phyloP scores from a whole-genome alignment of 1,140 invertebrate species.

The Adoxophyes honmai region DNA sequence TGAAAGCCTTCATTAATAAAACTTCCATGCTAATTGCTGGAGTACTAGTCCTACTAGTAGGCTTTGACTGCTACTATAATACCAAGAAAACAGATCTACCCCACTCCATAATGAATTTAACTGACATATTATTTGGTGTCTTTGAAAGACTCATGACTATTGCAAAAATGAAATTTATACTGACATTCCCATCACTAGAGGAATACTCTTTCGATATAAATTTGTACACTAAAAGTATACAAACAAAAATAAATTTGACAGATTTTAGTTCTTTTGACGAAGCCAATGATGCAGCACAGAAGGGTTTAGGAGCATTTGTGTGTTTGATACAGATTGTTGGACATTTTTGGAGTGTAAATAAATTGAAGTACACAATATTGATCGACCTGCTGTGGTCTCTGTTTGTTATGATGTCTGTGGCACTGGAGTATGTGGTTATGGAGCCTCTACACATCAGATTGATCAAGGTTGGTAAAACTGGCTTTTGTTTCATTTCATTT shows the following conservation, averaged over 20 bases:
- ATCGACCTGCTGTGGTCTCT: constrained; percentile 59
- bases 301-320: constrained; percentile 49
- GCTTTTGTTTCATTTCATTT: neutral
- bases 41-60: constrained; percentile 49
- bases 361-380: constrained; percentile 46
- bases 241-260: constrained; percentile 46
- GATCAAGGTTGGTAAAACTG: constrained; percentile 48
- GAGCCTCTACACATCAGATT: constrained; percentile 46
- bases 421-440: constrained; percentile 31
- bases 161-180: constrained; percentile 59
- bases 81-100: constrained; percentile 51
- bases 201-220: constrained; percentile 45
- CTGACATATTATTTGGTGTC: constrained; percentile 46
- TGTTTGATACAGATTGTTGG: constrained; percentile 61
- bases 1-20: constrained; percentile 48
- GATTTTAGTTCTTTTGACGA: constrained; percentile 21
- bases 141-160: constrained; percentile 57
- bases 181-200: constrained; percentile 64
- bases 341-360: constrained; percentile 55
- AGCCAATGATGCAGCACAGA: constrained; percentile 49
- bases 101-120: constrained; percentile 51
- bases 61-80: constrained; percentile 49
- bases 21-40: constrained; percentile 46
- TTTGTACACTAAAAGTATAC: constrained; percentile 34
- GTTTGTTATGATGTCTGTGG: constrained; percentile 49